A percentile compares a stretch with the other conserved stretches of the same genome.
Evolutionary conservation across 2,888 invertebrate genomes (phyloP).

Genomic region (Amblyjoppa fuscipennis): DNA sequence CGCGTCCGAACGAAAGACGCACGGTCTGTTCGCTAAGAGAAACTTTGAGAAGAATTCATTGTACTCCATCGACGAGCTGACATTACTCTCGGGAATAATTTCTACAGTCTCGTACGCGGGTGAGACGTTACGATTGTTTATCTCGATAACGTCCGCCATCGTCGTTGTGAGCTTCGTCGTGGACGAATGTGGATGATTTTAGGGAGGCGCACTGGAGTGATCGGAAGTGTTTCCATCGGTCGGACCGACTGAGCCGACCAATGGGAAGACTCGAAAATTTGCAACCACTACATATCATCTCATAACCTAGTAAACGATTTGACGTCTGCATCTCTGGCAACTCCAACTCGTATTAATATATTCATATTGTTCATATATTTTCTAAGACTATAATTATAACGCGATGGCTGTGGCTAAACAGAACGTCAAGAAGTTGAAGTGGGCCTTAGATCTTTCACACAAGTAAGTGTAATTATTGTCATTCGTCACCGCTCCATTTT

Average conservation of each 20-base stretch:
- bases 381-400: neutral
- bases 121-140: slow-evolving; percentile 39
- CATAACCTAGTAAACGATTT: slow-evolving; percentile 57
- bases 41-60: slow-evolving; percentile 81
- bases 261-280: slow-evolving; percentile 3
- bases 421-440: slow-evolving; percentile 79
- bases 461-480: slow-evolving; percentile 76
- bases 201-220: neutral
- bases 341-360: neutral
- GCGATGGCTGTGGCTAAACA: slow-evolving; percentile 72
- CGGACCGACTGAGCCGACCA: neutral
- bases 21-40: slow-evolving; percentile 87
- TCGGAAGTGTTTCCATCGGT: neutral
- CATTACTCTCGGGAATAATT: slow-evolving; percentile 46
- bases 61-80: slow-evolving; percentile 74
- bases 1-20: slow-evolving; percentile 88
- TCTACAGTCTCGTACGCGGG: neutral
- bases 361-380: neutral
- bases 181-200: slow-evolving; percentile 11
- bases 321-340: slow-evolving; percentile 38
- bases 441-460: slow-evolving; percentile 82
- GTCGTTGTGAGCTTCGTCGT: neutral
- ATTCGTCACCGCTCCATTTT: neutral
- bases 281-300: neutral
- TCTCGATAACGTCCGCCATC: slow-evolving; percentile 62